phyloP scores from a whole-genome alignment of 2,888 invertebrate species.

The Hypena proboscidalis region DNA sequence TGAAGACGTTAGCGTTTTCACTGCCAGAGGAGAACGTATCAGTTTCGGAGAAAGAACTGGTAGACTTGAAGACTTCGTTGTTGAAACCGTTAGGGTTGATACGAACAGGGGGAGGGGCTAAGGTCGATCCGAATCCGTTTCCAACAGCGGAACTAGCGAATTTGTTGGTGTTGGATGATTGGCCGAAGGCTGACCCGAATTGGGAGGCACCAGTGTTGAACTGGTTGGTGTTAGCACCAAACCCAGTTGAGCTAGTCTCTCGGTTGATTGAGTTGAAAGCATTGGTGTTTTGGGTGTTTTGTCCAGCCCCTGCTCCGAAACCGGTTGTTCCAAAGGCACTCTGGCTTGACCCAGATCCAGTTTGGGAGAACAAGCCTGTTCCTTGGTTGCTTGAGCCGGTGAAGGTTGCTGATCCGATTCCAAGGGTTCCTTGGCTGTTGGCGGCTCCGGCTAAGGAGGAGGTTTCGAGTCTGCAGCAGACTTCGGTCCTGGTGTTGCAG shows the following conservation, averaged over 20 bases:
- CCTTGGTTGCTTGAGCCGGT: constrained; percentile 55
- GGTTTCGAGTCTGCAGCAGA: constrained; percentile 78
- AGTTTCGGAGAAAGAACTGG: constrained; percentile 68
- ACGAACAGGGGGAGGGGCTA: constrained; percentile 46
- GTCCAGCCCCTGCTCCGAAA: constrained; percentile 21
- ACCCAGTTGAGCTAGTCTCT: constrained; percentile 18
- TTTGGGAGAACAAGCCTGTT: constrained; percentile 53
- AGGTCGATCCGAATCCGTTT: constrained; percentile 43
- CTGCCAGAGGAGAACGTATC: constrained; percentile 73
- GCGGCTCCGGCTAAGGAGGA: constrained; percentile 55
- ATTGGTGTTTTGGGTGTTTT: constrained; percentile 8
- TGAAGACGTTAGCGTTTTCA: constrained; percentile 58
- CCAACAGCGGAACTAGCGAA: constrained; percentile 21
- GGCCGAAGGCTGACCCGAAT: constrained; percentile 25
- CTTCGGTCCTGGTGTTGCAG: constrained; percentile 75
- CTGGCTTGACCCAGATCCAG: constrained; percentile 30
- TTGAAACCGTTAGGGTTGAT: constrained; percentile 50
- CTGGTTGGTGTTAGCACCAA: constrained; percentile 27
- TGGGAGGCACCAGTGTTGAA: constrained; percentile 20
- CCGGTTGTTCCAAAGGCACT: constrained; percentile 18
- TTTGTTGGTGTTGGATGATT: constrained; percentile 24
- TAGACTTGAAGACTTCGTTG: constrained; percentile 60
- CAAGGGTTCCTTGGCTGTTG: constrained; percentile 57
- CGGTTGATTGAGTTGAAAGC: constrained; percentile 23
- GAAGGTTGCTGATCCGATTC: constrained; percentile 62